These are phyloP conservation scores for Chlamydotis undulata DNA, from an alignment of 2,113 vertebrate species.

Conservation along the genomic window DNA sequence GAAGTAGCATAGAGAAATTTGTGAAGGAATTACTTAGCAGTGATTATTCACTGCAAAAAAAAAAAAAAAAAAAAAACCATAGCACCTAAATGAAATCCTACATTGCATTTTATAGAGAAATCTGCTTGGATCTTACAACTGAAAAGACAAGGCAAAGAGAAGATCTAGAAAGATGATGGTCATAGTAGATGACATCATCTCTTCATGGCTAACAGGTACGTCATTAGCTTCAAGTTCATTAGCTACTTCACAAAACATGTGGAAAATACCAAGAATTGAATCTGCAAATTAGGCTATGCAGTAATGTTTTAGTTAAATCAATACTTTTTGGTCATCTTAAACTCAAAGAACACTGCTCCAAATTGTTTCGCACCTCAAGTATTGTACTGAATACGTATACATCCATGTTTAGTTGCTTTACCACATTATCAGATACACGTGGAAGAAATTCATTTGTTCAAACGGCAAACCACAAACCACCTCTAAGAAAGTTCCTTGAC, in stretches of 20 bases:
- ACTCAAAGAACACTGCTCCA: not conserved
- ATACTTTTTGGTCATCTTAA: not conserved
- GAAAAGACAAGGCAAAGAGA: not conserved
- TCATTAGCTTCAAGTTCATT: not conserved
- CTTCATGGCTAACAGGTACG: no score
- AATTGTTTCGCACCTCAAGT: not conserved
- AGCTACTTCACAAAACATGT: not conserved
- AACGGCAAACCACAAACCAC: not conserved
- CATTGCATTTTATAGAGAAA: not conserved
- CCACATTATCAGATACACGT: not conserved
- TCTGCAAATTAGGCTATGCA: not conserved
- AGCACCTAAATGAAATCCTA: not conserved
- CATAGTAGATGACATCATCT: not conserved
- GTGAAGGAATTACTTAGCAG: not conserved
- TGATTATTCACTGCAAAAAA: not conserved
- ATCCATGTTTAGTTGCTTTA: not conserved
- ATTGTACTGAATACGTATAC: not conserved
- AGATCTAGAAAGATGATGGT: not conserved
- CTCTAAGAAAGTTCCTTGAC: not conserved
- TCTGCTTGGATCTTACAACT: not conserved
- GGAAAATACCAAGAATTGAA: not conserved
- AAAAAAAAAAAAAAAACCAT: not conserved
- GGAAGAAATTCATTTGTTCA: not conserved
- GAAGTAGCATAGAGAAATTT: not conserved
- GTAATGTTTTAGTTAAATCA: not conserved